Evolutionary conservation across 2,113 vertebrate genomes (phyloP).

Genomic region (Chamaea fasciata): DNA sequence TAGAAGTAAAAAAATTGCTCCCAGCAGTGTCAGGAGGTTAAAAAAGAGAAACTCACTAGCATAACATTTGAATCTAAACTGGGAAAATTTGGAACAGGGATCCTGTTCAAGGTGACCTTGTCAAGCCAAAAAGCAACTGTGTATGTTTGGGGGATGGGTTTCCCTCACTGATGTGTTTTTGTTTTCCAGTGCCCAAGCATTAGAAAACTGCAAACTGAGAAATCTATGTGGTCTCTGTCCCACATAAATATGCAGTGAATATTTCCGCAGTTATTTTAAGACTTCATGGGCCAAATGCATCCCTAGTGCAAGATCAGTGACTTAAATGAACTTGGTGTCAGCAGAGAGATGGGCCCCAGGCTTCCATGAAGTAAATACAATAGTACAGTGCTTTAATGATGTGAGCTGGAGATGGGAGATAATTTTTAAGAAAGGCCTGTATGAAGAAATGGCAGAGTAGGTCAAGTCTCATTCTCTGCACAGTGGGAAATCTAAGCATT

Average conservation of each 20-base stretch:
- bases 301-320: not conserved
- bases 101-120: not conserved
- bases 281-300: not conserved
- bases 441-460: not conserved
- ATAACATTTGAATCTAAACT: not conserved
- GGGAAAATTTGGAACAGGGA: not conserved
- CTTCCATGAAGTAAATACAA: not conserved
- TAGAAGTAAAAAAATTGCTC: not conserved
- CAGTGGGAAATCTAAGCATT: not conserved
- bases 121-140: not conserved
- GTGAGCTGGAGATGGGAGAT: not conserved
- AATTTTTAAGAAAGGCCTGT: not conserved
- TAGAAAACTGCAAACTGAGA: not conserved
- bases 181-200: not conserved
- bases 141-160: rapidly evolving
- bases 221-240: not conserved
- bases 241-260: not conserved
- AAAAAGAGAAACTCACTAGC: not conserved
- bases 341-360: not conserved
- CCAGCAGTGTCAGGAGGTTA: not conserved
- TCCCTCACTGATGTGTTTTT: not conserved
- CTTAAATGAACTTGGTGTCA: not conserved
- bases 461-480: not conserved
- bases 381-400: not conserved
- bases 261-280: not conserved